Evolutionary conservation across 2,113 vertebrate species (phyloP).

Genomic region (Microcebus lehilahytsara): DNA sequence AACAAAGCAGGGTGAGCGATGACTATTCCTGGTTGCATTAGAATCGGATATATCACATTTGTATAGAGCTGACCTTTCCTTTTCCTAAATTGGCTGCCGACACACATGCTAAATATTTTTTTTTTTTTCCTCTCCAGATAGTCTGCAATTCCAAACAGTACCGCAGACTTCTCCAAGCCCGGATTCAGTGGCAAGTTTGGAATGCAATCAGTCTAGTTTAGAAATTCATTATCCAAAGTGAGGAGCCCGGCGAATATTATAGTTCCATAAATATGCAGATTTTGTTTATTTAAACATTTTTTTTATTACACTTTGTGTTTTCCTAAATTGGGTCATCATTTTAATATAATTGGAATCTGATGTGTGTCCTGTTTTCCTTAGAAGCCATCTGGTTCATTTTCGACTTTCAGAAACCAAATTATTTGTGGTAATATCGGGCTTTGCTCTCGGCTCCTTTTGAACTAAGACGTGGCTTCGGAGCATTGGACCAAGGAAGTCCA

Average conservation of each 20-base stretch:
- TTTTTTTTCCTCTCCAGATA: conserved; percentile 16
- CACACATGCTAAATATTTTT: background rate
- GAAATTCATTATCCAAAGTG: conserved; percentile 60
- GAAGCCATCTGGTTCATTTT: conserved; percentile 79
- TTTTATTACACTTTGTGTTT: conserved; percentile 78
- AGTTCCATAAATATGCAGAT: conserved; percentile 79
- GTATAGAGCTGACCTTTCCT: conserved; percentile 46
- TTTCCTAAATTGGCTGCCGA: conserved; percentile 3
- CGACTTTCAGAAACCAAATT: conserved; percentile 64
- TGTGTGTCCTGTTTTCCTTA: conserved; percentile 78
- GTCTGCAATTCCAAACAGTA: conserved; percentile 56
- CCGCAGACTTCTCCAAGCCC: conserved; percentile 52
- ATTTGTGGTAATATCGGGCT: conserved; percentile 20
- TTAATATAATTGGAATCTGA: conserved; percentile 79
- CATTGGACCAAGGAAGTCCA: background rate
- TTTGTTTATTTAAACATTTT: conserved; percentile 79
- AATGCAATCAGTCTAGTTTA: conserved; percentile 48
- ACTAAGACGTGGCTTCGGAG: fast-evolving
- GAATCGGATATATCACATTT: background rate
- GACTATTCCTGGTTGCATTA: background rate
- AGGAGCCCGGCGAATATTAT: conserved; percentile 60
- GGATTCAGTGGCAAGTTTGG: conserved; percentile 36
- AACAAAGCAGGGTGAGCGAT: background rate
- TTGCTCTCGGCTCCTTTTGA: background rate
- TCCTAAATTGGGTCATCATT: conserved; percentile 79